These are phyloP conservation scores for Clarias fuscus DNA, from an alignment of 2,797 vertebrate species.

Conservation along the genomic window DNA sequence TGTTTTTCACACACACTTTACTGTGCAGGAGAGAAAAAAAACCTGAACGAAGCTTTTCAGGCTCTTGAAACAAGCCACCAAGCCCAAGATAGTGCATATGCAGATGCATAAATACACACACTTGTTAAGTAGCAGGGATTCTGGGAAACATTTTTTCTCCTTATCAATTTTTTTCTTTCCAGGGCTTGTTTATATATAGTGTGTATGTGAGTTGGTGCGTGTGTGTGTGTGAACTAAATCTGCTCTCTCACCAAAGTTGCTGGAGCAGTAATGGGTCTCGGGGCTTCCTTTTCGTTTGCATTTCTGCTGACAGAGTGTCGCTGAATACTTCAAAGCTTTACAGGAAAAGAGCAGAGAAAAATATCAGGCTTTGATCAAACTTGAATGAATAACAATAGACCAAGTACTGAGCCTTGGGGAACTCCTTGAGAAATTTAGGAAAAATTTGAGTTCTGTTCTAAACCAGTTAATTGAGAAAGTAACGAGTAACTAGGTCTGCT, in stretches of 20 bases:
- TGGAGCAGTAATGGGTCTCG: slow-evolving; percentile 93
- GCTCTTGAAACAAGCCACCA: slow-evolving; percentile 56
- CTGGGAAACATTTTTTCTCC: slow-evolving; percentile 27
- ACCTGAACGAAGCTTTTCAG: slow-evolving; percentile 72
- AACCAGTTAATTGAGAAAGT: neutral
- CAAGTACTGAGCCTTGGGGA: slow-evolving; percentile 26
- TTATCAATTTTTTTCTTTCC: neutral
- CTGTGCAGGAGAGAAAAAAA: slow-evolving; percentile 53
- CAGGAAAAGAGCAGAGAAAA: slow-evolving; percentile 25
- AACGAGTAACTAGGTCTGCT: neutral
- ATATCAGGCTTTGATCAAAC: neutral
- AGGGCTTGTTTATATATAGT: neutral
- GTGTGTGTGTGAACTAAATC: neutral
- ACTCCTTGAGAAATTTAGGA: neutral
- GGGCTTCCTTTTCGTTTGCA: slow-evolving; percentile 88
- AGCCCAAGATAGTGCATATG: slow-evolving; percentile 51
- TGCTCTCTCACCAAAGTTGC: slow-evolving; percentile 88
- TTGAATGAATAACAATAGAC: neutral
- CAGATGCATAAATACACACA: slow-evolving; percentile 59
- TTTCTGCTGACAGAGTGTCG: slow-evolving; percentile 89
- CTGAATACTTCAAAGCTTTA: slow-evolving; percentile 87
- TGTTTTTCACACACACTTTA: slow-evolving; percentile 61
- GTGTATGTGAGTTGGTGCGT: neutral
- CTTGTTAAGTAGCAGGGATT: slow-evolving; percentile 37
- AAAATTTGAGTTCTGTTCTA: neutral